Evolutionary conservation across 2,888 invertebrate genomes (phyloP), one percentile per base, ranked within the genome.

Genomic region (Osmoderma eremita): DNA sequence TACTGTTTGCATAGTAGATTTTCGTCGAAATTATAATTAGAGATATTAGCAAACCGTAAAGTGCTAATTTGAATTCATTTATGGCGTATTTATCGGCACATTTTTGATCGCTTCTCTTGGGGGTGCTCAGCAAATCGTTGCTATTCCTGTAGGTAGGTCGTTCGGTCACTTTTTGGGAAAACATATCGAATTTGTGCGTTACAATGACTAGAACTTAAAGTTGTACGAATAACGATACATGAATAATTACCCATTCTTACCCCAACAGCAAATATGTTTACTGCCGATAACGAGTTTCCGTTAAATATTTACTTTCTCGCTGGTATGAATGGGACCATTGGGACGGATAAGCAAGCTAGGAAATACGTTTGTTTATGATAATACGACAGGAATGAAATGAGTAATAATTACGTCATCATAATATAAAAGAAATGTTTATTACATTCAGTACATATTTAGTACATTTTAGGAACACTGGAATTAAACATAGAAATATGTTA

Each of bases 51-150:
- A 80, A 70, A 42, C 80, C 81, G 67, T 72, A 75, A 51, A 77
- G 49, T n/a, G 78, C 80, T 49, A 79, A 73, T 63, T 69, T 72
- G 75, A 77, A 74, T 74, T 81, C 81, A 71, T 73, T 78, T 53
- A 77, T 63, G 63, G 75, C 69, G 13, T 71, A 69, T 30, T 71
- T 63, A 50, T 73, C 71, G 22, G 24, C 49, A 22, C 10, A 22
- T 24, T 24, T 42, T 13, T 17, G 15, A 45, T 68, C 62, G 13
- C n/a, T 30, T 15, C 38, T 65, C 20, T 15, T 65, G n/a, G 65
- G 65, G 18, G 65, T 65, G n/a, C 30, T 22, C 10, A 48, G 6
- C 3, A 36, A 8, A 56, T 18, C 18, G 18, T 13, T 17, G 13
- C 15, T 49, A 13, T 8, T 39, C 15, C 56, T 38, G 13, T 65